Conservation (phyloP, 2,797 vertebrate genomes). For the Pempheris klunzingeri region DNA sequence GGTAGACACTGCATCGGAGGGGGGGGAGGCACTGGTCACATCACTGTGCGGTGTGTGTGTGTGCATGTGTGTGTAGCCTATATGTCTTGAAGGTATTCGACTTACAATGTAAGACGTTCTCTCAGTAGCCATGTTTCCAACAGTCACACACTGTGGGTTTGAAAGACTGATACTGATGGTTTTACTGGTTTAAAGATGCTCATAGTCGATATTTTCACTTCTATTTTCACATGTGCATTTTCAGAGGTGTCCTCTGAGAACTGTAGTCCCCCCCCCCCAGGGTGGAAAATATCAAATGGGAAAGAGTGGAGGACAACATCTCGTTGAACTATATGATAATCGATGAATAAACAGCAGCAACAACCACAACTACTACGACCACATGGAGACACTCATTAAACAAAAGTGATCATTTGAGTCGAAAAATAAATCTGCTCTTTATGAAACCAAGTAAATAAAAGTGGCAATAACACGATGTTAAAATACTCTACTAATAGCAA, state of each 20-base stretch:
- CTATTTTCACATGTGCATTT: neutral
- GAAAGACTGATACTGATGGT: neutral
- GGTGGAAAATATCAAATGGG: neutral
- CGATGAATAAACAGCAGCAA: neutral
- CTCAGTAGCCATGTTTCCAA: neutral
- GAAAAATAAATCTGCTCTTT: neutral
- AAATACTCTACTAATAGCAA: too few species aligned
- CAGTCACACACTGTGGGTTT: neutral
- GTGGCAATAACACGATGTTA: too few species aligned
- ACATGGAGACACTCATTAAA: neutral
- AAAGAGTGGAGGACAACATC: neutral
- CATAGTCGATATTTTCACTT: neutral
- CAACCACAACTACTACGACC: too few species aligned
- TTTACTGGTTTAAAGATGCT: neutral
- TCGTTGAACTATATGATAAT: neutral
- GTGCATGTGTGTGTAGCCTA: slow-evolving; percentile 7
- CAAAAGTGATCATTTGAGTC: neutral
- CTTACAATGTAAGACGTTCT: slow-evolving; percentile 11
- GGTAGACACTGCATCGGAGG: slow-evolving; percentile 34
- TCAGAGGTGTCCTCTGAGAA: neutral
- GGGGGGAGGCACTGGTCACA: slow-evolving; percentile 22
- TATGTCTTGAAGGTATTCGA: slow-evolving; percentile 40
- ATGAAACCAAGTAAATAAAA: neutral
- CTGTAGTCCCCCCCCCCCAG: neutral
- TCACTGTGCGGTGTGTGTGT: slow-evolving; percentile 13